Evolutionary conservation across 2,888 invertebrate species (phyloP).

Genomic region (Terebella lapidaria): DNA sequence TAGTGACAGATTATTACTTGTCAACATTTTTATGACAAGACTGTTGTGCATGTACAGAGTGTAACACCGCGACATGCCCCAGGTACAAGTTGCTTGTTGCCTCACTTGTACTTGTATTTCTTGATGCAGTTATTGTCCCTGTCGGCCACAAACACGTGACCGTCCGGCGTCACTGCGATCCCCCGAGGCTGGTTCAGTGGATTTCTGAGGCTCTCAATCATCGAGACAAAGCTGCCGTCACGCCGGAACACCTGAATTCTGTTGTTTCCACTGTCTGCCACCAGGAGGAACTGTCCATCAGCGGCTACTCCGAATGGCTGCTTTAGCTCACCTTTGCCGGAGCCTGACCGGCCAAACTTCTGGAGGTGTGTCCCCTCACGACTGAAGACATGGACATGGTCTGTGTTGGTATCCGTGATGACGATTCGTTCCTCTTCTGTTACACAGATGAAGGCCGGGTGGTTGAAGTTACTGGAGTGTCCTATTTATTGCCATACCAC

Average conservation of each 20-base stretch:
- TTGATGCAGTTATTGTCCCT: slow-evolving; percentile 27
- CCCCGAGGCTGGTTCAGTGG: slow-evolving; percentile 25
- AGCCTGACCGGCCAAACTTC: slow-evolving; percentile 21
- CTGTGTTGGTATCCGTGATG: slow-evolving; percentile 26
- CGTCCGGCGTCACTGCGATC: slow-evolving; percentile 22
- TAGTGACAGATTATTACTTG: no score
- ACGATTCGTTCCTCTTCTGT: slow-evolving; percentile 22
- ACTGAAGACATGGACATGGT: slow-evolving; percentile 23
- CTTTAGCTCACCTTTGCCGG: slow-evolving; percentile 23
- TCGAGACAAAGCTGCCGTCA: slow-evolving; percentile 22
- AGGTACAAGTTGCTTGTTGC: no score
- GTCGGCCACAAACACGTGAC: slow-evolving; percentile 25
- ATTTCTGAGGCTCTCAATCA: slow-evolving; percentile 24
- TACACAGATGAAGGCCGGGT: slow-evolving; percentile 26
- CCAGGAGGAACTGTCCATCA: slow-evolving; percentile 22
- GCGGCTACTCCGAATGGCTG: slow-evolving; percentile 25
- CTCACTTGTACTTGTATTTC: slow-evolving; percentile 10
- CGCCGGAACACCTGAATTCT: slow-evolving; percentile 24
- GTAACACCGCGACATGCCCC: no score
- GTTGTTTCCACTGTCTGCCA: slow-evolving; percentile 25
- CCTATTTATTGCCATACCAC: no score
- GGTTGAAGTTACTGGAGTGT: slow-evolving; percentile 22
- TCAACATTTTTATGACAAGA: no score
- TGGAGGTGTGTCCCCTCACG: slow-evolving; percentile 17
- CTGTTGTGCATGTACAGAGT: no score